These are phyloP conservation scores for Xenus cinereus DNA, from an alignment of 2,113 vertebrate species.

Conservation along the genomic window DNA sequence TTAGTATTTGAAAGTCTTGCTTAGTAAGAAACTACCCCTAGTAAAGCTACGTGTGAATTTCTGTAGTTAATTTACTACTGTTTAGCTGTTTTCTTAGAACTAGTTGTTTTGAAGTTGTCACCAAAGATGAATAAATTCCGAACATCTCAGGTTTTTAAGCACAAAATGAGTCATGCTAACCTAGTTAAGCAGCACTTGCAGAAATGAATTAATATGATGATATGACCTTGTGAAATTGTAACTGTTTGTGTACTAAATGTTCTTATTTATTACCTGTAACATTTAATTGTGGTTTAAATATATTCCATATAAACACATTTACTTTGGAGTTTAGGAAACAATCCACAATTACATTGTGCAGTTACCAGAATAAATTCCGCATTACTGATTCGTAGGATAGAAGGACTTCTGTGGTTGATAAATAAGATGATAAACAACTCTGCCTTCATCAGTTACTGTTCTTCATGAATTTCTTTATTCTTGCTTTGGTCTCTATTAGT, in stretches of 20 bases:
- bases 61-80: not conserved
- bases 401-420: not conserved
- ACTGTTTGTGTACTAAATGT: not conserved
- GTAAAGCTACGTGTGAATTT: not conserved
- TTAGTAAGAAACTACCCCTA: not conserved
- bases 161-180: not conserved
- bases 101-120: not conserved
- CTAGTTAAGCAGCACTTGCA: not conserved
- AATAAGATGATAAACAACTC: not conserved
- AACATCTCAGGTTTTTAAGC: not conserved
- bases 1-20: not conserved
- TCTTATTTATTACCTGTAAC: not conserved
- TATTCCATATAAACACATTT: not conserved
- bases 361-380: not conserved
- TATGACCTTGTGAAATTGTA: not conserved
- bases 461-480: not conserved
- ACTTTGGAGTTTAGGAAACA: not conserved
- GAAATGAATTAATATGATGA: constrained; percentile 12
- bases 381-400: not conserved
- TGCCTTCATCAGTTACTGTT: not conserved
- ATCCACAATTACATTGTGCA: not conserved
- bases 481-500: not conserved
- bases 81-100: not conserved
- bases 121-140: not conserved
- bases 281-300: constrained; percentile 19